phyloP scores from a whole-genome alignment of 2,797 vertebrate species.

The Sorex maritimensis region DNA sequence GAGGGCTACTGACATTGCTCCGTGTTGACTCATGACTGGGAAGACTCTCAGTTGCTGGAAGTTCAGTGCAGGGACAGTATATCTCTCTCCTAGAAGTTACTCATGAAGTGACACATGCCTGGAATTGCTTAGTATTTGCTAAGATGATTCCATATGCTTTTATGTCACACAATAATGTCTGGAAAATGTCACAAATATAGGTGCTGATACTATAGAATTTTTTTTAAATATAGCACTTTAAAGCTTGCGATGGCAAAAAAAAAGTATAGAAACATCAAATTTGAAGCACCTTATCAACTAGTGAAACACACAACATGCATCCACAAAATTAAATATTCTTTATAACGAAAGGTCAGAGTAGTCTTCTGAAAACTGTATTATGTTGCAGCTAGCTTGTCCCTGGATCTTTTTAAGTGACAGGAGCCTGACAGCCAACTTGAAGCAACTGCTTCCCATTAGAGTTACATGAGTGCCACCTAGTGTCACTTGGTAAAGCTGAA shows the following conservation, averaged over 20 bases:
- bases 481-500: conserved; percentile 59
- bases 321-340: conserved; percentile 23
- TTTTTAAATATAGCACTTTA: conserved; percentile 5
- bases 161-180: background rate
- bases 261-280: background rate
- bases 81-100: background rate
- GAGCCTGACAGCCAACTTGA: background rate
- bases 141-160: background rate
- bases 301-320: conserved; percentile 26
- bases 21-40: background rate
- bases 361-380: conserved; percentile 39
- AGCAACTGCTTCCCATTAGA: background rate
- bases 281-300: conserved; percentile 22
- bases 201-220: background rate
- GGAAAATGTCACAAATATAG: background rate
- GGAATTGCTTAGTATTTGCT: background rate
- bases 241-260: conserved; percentile 32
- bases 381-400: background rate
- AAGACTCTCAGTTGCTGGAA: background rate
- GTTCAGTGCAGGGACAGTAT: background rate
- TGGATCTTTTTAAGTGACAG: background rate
- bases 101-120: background rate
- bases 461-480: conserved; percentile 83
- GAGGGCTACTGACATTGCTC: background rate
- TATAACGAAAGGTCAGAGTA: conserved; percentile 5